A percentile compares a stretch with the other conserved stretches of the same genome.
These are phyloP conservation scores for Apamea sordens DNA, from an alignment of 2,888 invertebrate species.

Conservation along the genomic window DNA sequence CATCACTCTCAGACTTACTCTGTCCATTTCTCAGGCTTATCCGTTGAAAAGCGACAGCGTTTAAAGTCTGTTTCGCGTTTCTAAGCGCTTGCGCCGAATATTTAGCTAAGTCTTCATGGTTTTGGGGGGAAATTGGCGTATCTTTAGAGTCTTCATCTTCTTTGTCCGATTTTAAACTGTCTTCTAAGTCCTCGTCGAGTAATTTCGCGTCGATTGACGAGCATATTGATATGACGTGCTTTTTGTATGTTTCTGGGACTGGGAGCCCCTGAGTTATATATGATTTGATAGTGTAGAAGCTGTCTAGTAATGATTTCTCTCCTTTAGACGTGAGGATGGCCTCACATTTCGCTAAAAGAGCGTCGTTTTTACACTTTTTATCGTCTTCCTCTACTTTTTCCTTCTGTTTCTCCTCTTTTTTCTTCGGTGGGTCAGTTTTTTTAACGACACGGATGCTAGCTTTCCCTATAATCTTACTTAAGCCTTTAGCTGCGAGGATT, in stretches of 20 bases:
- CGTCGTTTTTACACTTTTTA: constrained; percentile 78
- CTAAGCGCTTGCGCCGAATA: constrained; percentile 85
- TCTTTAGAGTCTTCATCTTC: constrained; percentile 65
- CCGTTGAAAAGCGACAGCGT: constrained; percentile 84
- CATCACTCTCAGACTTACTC: constrained; percentile 83
- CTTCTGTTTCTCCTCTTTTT: constrained; percentile 65
- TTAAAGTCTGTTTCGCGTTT: constrained; percentile 84
- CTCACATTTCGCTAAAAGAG: constrained; percentile 83
- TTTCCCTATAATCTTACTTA: constrained; percentile 86
- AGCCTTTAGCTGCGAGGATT: constrained; percentile 85
- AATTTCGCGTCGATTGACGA: constrained; percentile 83
- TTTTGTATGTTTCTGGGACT: constrained; percentile 84
- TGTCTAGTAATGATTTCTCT: constrained; percentile 82
- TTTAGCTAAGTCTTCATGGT: constrained; percentile 82
- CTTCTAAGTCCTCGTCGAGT: constrained; percentile 81
- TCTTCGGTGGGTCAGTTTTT: constrained; percentile 73
- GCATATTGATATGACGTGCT: constrained; percentile 85
- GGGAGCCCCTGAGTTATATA: constrained; percentile 84
- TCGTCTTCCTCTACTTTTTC: constrained; percentile 68
- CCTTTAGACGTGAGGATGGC: constrained; percentile 83
- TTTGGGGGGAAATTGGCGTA: constrained; percentile 72
- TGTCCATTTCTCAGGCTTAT: constrained; percentile 79
- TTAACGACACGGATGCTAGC: constrained; percentile 75
- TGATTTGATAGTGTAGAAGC: constrained; percentile 85
- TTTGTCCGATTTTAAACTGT: constrained; percentile 71